Evolutionary conservation across 1,140 invertebrate species (phyloP), one percentile per base, ranked within the genome.

Genomic region (Proales similis): DNA sequence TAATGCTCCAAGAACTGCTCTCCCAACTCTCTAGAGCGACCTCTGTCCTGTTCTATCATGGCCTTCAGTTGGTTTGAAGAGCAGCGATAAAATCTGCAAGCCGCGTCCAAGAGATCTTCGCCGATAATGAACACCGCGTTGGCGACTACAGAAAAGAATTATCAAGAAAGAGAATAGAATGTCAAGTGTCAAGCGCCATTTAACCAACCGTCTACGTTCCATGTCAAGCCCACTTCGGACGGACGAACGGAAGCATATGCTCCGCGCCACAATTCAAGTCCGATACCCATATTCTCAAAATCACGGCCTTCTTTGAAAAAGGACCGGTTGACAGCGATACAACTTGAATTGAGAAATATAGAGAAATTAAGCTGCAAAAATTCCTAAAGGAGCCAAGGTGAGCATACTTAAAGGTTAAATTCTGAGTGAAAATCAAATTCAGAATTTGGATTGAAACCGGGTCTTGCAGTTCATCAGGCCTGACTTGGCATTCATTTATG

Each of bases 161-260:
- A n/a, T n/a, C n/a, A n/a, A n/a, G n/a, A n/a, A n/a, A n/a, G n/a
- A n/a, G n/a, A n/a, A n/a, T n/a, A n/a, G n/a, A n/a, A n/a, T n/a
- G n/a, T n/a, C n/a, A n/a, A n/a, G n/a, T n/a, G n/a, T n/a, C n/a
- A n/a, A n/a, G n/a, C n/a, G n/a, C n/a, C n/a, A n/a, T n/a, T n/a
- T n/a, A n/a, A n/a, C n/a, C n/a, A n/a, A n/a, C n/a, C 14, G 24
- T 57, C 51, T 22, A 57, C 11, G 11, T 57, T 57, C 51, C 51
- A 57, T n/a, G 51, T 57, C 7, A 57, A 27, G 45, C 51, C 51
- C 6, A 57, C 19, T 57, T 57, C 51, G 30, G 51, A 57, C 19
- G 51, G 51, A 27, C 51, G 26, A 11, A 57, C 51, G 9, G 51
- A 57, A 14, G 33, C 32, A 26, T 57, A 57, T 11, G 51, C 51